phyloP scores from a whole-genome alignment of 2,797 vertebrate species.

The Pseudomugil tenellus region DNA sequence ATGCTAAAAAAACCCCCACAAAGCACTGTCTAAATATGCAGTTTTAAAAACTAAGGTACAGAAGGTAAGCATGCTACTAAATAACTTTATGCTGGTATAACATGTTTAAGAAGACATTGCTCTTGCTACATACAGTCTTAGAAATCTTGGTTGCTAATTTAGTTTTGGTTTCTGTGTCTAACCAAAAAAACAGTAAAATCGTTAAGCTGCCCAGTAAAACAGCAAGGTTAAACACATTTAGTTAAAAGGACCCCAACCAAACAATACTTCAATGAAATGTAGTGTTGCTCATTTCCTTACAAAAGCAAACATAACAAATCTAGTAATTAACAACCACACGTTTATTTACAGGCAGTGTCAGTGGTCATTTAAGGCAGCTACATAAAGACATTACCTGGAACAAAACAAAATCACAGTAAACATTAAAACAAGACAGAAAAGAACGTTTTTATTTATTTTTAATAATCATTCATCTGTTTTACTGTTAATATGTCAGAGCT shows the following conservation, averaged over 20 bases:
- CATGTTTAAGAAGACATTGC: not conserved
- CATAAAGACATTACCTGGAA: slow-evolving; percentile 32
- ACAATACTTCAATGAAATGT: not conserved
- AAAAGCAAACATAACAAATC: slow-evolving; percentile 5
- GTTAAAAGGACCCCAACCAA: too few species aligned
- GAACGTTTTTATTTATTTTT: slow-evolving; percentile 8
- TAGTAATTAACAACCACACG: slow-evolving; percentile 41
- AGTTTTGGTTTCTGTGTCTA: not conserved
- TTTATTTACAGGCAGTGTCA: slow-evolving; percentile 81
- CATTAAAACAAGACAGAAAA: slow-evolving; percentile 41
- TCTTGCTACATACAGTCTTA: not conserved
- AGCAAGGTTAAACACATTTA: not conserved
- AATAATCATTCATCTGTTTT: too few species aligned
- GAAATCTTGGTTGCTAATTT: not conserved
- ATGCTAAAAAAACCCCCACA: not conserved
- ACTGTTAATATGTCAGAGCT: too few species aligned
- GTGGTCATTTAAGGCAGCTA: slow-evolving; percentile 72
- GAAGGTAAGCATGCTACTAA: not conserved
- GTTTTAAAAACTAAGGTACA: not conserved
- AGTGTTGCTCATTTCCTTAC: not conserved
- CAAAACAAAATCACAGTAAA: slow-evolving; percentile 67
- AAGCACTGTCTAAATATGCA: not conserved
- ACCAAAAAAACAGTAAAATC: not conserved
- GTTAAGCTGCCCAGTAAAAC: rapidly evolving
- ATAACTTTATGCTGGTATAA: not conserved